Percentiles rank a stretch among this genome's conserved stretches.
These are phyloP conservation scores for Neodon shergylaensis DNA, from an alignment of 2,113 vertebrate species.

Conservation along the genomic window DNA sequence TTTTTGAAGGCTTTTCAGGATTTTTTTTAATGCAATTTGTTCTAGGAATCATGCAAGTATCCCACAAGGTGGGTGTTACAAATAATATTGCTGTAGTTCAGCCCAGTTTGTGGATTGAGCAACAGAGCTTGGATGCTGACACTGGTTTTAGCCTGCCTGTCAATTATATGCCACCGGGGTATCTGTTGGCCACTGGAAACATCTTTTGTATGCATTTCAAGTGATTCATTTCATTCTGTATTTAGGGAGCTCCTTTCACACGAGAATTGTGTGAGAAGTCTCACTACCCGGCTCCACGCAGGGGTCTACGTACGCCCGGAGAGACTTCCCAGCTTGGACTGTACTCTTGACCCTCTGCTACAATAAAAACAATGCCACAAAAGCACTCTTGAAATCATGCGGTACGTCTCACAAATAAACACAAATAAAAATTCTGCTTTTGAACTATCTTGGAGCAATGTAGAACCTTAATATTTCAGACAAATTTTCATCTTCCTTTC, in stretches of 20 bases:
- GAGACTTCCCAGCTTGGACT: neutral
- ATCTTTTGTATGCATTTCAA: neutral
- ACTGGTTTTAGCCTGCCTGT: neutral
- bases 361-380: neutral
- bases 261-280: neutral
- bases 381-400: neutral
- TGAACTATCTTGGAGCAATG: neutral
- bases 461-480: neutral
- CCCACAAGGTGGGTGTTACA: neutral
- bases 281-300: neutral
- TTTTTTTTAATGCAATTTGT: neutral
- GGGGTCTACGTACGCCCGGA: neutral
- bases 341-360: neutral
- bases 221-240: neutral
- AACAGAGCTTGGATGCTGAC: neutral
- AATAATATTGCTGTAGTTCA: neutral
- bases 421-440: neutral
- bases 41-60: neutral
- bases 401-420: neutral
- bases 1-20: neutral
- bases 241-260: neutral
- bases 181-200: neutral
- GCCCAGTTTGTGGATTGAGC: neutral
- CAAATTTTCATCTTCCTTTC: constrained; percentile 24
- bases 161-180: neutral